phyloP scores from a whole-genome alignment of 2,113 vertebrate genomes.

The Apodemus speciosus region DNA sequence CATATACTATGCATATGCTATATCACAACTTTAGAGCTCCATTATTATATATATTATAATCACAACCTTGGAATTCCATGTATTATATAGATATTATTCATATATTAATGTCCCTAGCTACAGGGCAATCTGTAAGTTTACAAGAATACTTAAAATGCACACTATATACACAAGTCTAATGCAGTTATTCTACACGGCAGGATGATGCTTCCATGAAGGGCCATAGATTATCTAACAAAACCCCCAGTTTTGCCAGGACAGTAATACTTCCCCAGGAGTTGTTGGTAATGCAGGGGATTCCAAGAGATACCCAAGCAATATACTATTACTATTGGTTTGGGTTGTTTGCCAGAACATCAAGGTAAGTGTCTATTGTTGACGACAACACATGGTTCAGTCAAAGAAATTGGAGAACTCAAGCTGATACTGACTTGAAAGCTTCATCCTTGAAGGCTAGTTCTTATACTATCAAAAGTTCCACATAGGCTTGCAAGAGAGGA shows the following conservation, averaged over 20 bases:
- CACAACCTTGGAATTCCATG: neutral
- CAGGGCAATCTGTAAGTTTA: neutral
- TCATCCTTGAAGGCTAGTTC: neutral
- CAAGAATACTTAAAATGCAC: neutral
- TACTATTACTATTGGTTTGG: neutral
- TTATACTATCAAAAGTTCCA: neutral
- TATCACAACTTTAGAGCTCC: neutral
- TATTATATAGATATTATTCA: neutral
- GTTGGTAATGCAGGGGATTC: neutral
- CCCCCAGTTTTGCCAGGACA: too few relatives aligned
- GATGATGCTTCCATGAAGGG: neutral
- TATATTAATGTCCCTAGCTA: neutral
- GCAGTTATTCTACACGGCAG: neutral
- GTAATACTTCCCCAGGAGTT: neutral
- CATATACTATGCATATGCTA: neutral
- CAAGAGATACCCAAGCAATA: neutral
- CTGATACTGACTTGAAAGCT: neutral
- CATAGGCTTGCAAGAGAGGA: neutral
- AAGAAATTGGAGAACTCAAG: neutral
- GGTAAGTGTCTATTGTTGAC: neutral
- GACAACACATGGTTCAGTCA: neutral
- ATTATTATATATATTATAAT: neutral
- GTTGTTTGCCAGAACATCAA: neutral
- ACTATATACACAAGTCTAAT: neutral
- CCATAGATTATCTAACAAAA: neutral